Conservation (phyloP, 2,888 invertebrate species). For the Alviniconcha strummeri region DNA sequence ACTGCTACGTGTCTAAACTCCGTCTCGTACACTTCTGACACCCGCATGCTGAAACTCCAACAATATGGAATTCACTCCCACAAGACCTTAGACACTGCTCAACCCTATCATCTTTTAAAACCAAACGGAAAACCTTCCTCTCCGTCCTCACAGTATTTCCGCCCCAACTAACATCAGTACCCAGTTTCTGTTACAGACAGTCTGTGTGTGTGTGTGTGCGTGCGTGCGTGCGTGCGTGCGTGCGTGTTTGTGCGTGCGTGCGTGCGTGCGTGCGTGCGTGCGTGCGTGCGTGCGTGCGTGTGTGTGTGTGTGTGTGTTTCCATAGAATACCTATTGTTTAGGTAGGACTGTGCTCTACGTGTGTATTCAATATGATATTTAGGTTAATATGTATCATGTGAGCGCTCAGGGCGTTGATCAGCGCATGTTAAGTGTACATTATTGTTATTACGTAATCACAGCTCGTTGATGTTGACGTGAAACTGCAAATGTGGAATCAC, state of each 20-base stretch:
- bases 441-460: neutral
- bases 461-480: neutral
- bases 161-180: neutral
- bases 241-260: neutral
- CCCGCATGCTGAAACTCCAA: neutral
- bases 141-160: neutral
- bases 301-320: neutral
- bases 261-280: neutral
- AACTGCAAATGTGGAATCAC: too few species aligned
- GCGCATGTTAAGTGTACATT: neutral
- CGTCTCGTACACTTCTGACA: neutral
- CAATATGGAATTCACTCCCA: neutral
- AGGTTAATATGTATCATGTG: neutral
- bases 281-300: neutral
- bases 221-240: neutral
- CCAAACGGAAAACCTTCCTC: neutral
- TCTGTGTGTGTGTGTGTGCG: neutral
- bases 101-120: too few species aligned
- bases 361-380: neutral
- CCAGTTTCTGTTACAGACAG: neutral
- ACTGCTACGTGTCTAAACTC: too few species aligned
- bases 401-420: neutral
- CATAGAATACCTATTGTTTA: neutral
- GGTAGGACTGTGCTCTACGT: neutral
- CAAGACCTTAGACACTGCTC: too few species aligned